Percentiles rank a stretch among this genome's conserved stretches.
Conservation (phyloP, 2,888 invertebrate genomes). For the Anoplius nigerrimus region DNA sequence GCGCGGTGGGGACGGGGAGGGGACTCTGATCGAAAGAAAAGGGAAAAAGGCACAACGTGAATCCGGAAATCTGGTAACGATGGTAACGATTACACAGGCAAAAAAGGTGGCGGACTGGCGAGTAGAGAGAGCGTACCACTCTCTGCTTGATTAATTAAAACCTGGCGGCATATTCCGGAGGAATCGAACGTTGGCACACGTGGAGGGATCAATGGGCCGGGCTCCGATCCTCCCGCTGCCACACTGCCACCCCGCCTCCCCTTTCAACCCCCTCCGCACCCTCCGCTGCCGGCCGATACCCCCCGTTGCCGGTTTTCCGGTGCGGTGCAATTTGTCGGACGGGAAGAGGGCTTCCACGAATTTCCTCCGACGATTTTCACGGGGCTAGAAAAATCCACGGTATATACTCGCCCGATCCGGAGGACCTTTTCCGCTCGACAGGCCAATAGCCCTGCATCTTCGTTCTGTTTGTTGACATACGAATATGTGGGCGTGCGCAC, state of each 20-base stretch:
- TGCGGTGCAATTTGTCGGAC: slow-evolving; percentile 58
- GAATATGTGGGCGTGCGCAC: neutral
- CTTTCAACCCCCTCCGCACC: too few species aligned
- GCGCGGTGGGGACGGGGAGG: neutral
- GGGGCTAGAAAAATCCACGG: slow-evolving; percentile 34
- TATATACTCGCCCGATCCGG: slow-evolving; percentile 33
- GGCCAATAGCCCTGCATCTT: neutral
- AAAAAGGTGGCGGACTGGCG: slow-evolving; percentile 30
- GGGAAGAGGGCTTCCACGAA: slow-evolving; percentile 51
- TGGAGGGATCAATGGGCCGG: slow-evolving; percentile 32
- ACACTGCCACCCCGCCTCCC: too few species aligned
- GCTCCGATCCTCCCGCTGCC: too few species aligned
- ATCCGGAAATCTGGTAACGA: slow-evolving; percentile 39
- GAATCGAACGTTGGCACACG: slow-evolving; percentile 59
- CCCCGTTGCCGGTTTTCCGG: slow-evolving; percentile 44
- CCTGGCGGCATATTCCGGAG: slow-evolving; percentile 53
- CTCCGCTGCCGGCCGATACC: neutral
- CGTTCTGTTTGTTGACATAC: neutral
- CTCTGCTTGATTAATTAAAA: slow-evolving; percentile 65
- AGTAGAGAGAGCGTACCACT: slow-evolving; percentile 29
- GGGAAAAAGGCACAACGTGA: neutral
- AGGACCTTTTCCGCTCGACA: slow-evolving; percentile 29
- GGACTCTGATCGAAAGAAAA: neutral
- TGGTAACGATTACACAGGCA: slow-evolving; percentile 41
- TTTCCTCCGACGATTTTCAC: slow-evolving; percentile 57